Percentiles rank a stretch among this genome's conserved stretches.
Evolutionary conservation across 2,113 vertebrate genomes (phyloP).

Genomic region (Nothoprocta perdicaria): DNA sequence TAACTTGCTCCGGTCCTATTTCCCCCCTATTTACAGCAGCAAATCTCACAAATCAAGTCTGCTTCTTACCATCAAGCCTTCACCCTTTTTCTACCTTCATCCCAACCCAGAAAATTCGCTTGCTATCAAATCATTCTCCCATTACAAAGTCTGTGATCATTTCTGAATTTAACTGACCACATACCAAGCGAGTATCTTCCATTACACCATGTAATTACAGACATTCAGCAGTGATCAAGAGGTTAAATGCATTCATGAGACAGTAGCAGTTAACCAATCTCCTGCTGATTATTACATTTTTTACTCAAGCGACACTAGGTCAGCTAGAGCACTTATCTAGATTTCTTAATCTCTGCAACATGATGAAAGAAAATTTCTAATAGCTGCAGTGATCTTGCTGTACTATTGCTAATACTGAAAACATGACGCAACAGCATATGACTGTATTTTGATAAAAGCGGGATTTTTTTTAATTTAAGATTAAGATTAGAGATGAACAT

Average conservation of each 20-base stretch:
- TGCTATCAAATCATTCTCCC: not conserved
- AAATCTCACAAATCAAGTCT: not conserved
- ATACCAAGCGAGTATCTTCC: not conserved
- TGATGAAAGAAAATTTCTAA: not conserved
- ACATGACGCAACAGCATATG: not conserved
- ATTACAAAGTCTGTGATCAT: not conserved
- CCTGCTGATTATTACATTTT: not conserved
- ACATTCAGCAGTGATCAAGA: not conserved
- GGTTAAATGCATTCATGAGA: constrained; percentile 13
- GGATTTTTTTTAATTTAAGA: no score
- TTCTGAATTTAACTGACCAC: constrained; percentile 4
- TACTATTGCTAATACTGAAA: not conserved
- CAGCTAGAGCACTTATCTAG: not conserved
- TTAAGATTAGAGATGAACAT: not conserved
- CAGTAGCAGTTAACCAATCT: not conserved
- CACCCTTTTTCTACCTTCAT: not conserved
- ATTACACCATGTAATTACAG: not conserved
- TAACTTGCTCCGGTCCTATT: not conserved
- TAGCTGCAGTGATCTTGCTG: not conserved
- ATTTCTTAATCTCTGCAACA: not conserved
- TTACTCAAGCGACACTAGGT: not conserved
- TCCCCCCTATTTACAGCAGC: not conserved
- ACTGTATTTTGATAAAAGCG: not conserved
- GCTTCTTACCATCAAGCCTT: not conserved
- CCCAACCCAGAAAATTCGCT: not conserved